Evolutionary conservation across 2,113 vertebrate genomes (phyloP), one percentile per base, ranked within the genome.

Genomic region (Cichladusa arquata): DNA sequence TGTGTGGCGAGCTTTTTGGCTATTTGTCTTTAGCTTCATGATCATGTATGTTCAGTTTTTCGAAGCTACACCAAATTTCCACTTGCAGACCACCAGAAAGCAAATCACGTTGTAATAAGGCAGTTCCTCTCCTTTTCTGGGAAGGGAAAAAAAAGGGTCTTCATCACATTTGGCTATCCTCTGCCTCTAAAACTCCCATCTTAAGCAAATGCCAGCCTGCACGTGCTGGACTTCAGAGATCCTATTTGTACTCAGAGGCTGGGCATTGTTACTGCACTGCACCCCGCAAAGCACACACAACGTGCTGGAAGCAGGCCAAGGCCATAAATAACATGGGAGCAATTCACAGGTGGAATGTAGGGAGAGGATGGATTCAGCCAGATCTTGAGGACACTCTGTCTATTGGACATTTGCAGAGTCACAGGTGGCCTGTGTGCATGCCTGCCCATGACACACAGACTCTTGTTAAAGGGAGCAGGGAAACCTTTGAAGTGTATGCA

Each of bases 311-410:
- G 47, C 2, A 7, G 40, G 76, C 82, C 90, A 93, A 18, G 8
- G 15, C 64, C 79, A 74, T 83, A 93, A 94, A 93, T 86, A 92
- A 86, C 60, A 77, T 4, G n/a, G 72, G 51, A 93, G 79, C 12
- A 2, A 77, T 70, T 86, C 85, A 80, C 90, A 94, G 90, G 94
- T 95, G 87, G 88, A 94, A 91, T 76, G 79, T 51, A 85, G 70
- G 44, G 79, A 94, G 72, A 90, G 54, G 88, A 96, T 51, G 74
- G 90, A 86, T 86, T 80, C 73, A 86, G 79, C 71, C 82, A 73
- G 81, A 61, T 70, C 62, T 73, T n/a, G 51, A 93, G 64, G 85
- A 93, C 51, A 23, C 33, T n/a, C 28, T 73, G 81, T 31, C 31
- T n/a, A 23, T 1, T 58, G 60, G 67, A 7, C 56, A 61, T 45